These are phyloP conservation scores for Eupithecia insigniata DNA, from an alignment of 2,888 invertebrate genomes.

Conservation along the genomic window DNA sequence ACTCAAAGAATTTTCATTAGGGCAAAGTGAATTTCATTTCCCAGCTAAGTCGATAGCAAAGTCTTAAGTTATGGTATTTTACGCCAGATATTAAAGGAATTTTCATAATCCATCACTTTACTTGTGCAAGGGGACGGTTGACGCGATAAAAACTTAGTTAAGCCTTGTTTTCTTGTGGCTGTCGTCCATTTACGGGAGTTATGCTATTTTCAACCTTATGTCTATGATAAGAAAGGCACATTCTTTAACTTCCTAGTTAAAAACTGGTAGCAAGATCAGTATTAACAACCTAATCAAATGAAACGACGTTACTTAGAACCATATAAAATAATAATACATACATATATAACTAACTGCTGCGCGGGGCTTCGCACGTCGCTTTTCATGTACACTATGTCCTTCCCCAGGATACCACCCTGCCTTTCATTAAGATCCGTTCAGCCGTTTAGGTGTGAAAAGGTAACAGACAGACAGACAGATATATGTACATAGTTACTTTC, in stretches of 20 bases:
- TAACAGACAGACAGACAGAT: too few species aligned
- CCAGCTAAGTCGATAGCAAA: slow-evolving; percentile 63
- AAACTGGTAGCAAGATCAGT: not conserved
- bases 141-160: slow-evolving; percentile 43
- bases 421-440: too few species aligned
- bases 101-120: slow-evolving; percentile 76
- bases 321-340: too few species aligned
- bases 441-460: too few species aligned
- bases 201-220: not conserved
- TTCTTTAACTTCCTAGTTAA: not conserved
- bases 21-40: slow-evolving; percentile 78
- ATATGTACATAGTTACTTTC: too few species aligned
- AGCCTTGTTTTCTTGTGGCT: slow-evolving; percentile 11
- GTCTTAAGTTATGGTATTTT: slow-evolving; percentile 66
- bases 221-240: not conserved
- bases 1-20: slow-evolving; percentile 80
- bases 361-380: too few species aligned
- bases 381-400: too few species aligned
- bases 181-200: slow-evolving; percentile 14
- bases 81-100: slow-evolving; percentile 71
- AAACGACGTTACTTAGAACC: too few species aligned
- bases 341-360: too few species aligned
- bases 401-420: too few species aligned
- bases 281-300: not conserved
- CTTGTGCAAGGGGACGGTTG: slow-evolving; percentile 44